Evolutionary conservation across 2,888 invertebrate genomes (phyloP).

Genomic region (Melieria crassipennis): DNA sequence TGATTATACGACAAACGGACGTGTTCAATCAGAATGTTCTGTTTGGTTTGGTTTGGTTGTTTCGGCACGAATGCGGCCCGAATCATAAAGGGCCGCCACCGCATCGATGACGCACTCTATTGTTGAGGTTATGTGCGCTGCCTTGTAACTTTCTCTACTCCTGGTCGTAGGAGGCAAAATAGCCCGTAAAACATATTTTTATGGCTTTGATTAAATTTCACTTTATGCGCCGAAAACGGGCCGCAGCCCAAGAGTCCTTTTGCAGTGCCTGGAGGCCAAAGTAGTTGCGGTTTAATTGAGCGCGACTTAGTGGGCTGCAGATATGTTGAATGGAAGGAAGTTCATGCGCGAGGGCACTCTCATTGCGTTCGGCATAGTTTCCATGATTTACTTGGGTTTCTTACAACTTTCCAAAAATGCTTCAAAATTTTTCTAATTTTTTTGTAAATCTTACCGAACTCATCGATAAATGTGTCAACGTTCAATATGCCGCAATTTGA

Average conservation of each 20-base stretch:
- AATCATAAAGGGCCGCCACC: background rate
- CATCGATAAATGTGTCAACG: slow-evolving; percentile 25
- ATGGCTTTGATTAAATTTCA: slow-evolving; percentile 47
- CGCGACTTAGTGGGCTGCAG: background rate
- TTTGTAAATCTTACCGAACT: background rate
- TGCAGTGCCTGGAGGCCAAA: background rate
- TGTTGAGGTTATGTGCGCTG: background rate
- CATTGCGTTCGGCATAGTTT: no score
- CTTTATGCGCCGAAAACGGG: background rate
- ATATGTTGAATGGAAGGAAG: background rate
- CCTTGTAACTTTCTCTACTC: background rate
- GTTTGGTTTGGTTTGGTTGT: slow-evolving; percentile 41
- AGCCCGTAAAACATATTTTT: slow-evolving; percentile 48
- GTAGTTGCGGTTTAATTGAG: no score
- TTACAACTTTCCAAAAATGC: slow-evolving; percentile 10
- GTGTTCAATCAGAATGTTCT: slow-evolving; percentile 49
- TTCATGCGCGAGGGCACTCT: background rate
- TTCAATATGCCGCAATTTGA: slow-evolving; percentile 33
- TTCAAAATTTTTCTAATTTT: slow-evolving; percentile 1
- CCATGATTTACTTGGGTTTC: no score
- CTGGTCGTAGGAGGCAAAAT: background rate
- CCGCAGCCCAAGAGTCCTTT: background rate
- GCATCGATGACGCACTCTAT: slow-evolving; percentile 12
- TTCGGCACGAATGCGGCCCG: background rate
- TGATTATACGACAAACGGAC: slow-evolving; percentile 47